Evolutionary conservation across 2,113 vertebrate species (phyloP).

Genomic region (Panthera uncia): DNA sequence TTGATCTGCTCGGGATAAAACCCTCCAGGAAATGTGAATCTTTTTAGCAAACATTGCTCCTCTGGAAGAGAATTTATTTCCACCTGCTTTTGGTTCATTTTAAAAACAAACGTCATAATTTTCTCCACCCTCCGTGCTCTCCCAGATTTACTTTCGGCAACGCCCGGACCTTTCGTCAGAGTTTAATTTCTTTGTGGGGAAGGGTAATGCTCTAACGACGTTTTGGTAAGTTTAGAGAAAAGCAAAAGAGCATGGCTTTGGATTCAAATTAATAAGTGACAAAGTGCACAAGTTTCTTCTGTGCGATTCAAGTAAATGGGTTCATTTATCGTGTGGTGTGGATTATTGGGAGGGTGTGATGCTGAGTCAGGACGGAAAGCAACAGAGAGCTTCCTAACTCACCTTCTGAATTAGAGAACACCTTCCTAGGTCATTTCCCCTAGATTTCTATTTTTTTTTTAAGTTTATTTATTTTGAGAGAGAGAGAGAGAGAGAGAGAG

Average conservation of each 20-base stretch:
- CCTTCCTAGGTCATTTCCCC: neutral
- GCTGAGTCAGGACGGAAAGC: neutral
- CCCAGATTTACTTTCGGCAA: neutral
- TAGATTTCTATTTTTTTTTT: neutral
- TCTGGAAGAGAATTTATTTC: neutral
- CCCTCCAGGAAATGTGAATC: neutral
- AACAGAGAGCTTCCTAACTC: neutral
- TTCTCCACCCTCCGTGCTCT: no score
- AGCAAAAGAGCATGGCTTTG: neutral
- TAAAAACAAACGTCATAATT: neutral
- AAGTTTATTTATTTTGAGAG: no score
- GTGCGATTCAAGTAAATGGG: rapidly evolving
- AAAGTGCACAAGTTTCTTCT: neutral
- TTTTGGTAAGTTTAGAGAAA: neutral
- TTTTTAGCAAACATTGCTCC: neutral
- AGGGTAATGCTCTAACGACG: neutral
- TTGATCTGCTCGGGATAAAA: neutral
- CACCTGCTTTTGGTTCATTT: neutral
- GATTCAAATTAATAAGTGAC: neutral
- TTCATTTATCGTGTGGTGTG: rapidly evolving
- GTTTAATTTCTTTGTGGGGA: neutral
- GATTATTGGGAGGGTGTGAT: rapidly evolving
- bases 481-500: no score
- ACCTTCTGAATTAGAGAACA: neutral
- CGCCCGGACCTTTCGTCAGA: neutral